A percentile compares a stretch with the other conserved stretches of the same genome.
Conservation (phyloP, 2,113 vertebrate genomes). For the Phylloscopus whistleri region DNA sequence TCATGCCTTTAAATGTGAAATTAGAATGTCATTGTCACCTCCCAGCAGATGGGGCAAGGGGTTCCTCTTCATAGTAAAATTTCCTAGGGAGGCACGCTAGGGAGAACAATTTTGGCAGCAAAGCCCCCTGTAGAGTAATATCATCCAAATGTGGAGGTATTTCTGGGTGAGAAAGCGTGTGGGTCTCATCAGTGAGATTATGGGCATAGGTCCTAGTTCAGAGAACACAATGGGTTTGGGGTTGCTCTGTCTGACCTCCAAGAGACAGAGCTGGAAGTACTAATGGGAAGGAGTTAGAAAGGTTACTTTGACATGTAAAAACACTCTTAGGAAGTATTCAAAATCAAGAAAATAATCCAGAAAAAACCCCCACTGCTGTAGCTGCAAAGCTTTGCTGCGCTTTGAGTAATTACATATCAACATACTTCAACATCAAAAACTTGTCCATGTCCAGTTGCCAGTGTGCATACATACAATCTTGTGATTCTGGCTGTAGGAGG, state of each 20-base stretch:
- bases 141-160: background rate
- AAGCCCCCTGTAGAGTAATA: background rate
- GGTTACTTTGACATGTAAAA: background rate
- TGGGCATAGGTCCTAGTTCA: background rate
- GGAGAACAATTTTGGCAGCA: background rate
- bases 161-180: background rate
- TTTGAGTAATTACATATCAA: background rate
- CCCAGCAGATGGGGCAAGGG: background rate
- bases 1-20: background rate
- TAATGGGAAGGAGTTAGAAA: background rate
- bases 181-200: background rate
- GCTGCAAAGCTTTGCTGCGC: background rate
- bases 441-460: background rate
- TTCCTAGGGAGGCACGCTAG: background rate
- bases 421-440: background rate
- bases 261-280: background rate
- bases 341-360: background rate
- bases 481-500: background rate
- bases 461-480: rapidly evolving
- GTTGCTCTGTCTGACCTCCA: background rate
- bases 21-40: slow-evolving; percentile 1
- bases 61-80: background rate
- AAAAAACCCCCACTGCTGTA: background rate
- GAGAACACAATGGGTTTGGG: background rate
- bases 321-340: background rate